Percentiles rank a stretch among this genome's conserved stretches.
phyloP scores from a whole-genome alignment of 2,113 vertebrate species.

The Notothenia rossii region DNA sequence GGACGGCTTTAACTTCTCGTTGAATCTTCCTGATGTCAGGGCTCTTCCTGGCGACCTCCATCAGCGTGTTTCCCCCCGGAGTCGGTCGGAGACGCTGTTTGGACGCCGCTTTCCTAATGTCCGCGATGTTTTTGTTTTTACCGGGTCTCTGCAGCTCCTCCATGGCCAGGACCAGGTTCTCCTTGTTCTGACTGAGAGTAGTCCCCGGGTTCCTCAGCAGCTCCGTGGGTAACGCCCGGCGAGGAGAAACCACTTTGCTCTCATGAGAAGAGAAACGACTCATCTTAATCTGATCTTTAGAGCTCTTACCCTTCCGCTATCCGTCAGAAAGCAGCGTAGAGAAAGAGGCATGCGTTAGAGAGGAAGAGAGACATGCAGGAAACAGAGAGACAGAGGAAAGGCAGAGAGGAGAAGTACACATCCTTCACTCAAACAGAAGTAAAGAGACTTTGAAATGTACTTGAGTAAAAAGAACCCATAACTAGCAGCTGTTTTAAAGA shows the following conservation, averaged over 20 bases:
- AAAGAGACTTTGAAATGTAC: too few species aligned
- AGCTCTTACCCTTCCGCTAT: conserved; percentile 78
- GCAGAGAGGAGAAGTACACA: too few species aligned
- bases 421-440: too few species aligned
- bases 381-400: neutral
- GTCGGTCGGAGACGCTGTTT: conserved; percentile 6
- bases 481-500: too few species aligned
- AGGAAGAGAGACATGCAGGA: conserved; percentile 41
- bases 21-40: neutral
- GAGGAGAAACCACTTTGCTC: conserved; percentile 5
- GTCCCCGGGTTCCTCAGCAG: conserved; percentile 21
- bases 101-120: conserved; percentile 38
- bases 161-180: conserved; percentile 47
- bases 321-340: conserved; percentile 68
- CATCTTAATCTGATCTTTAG: conserved; percentile 27
- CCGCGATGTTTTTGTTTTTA: neutral
- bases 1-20: neutral
- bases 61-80: conserved; percentile 18
- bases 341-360: conserved; percentile 76
- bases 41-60: conserved; percentile 20
- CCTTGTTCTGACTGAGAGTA: conserved; percentile 33
- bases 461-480: too few species aligned
- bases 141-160: conserved; percentile 17
- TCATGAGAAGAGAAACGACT: conserved; percentile 29
- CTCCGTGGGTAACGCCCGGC: conserved; percentile 53